A percentile compares a stretch with the other conserved stretches of the same genome.
These are phyloP conservation scores for Vireo griseus DNA, from an alignment of 2,797 vertebrate genomes.

Conservation along the genomic window DNA sequence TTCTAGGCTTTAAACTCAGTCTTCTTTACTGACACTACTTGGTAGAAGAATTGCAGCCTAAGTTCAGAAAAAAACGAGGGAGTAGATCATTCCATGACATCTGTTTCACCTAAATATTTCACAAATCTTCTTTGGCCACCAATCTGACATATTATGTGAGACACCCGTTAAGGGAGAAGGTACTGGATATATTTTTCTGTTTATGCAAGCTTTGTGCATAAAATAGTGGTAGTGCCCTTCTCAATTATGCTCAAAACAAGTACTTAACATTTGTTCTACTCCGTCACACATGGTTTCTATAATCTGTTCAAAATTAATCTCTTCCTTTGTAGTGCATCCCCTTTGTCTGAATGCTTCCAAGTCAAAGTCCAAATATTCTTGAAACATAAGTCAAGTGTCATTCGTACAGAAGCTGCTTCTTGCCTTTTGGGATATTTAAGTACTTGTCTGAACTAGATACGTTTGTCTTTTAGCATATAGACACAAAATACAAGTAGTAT, in stretches of 20 bases:
- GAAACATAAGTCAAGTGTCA: slow-evolving; percentile 17
- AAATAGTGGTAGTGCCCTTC: background rate
- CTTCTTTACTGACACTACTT: background rate
- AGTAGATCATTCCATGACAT: background rate
- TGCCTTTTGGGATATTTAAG: background rate
- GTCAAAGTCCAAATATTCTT: slow-evolving; percentile 28
- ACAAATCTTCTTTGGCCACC: background rate
- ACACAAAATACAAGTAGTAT: background rate
- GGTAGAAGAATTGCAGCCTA: background rate
- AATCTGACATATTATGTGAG: background rate
- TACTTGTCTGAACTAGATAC: background rate
- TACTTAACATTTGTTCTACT: background rate
- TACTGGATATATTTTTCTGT: background rate
- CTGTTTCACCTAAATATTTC: background rate
- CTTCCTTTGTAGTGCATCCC: background rate
- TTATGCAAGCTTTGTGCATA: background rate
- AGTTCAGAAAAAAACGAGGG: background rate
- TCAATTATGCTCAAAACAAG: background rate
- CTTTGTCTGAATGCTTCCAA: slow-evolving; percentile 5
- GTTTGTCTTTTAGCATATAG: background rate
- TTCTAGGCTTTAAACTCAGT: background rate
- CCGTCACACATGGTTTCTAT: background rate
- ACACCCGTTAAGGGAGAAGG: background rate
- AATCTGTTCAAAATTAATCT: background rate
- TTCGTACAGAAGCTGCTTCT: background rate